Percentiles rank a stretch among this genome's conserved stretches.
Conservation (phyloP, 2,797 vertebrate genomes). For the Cygnus olor region DNA sequence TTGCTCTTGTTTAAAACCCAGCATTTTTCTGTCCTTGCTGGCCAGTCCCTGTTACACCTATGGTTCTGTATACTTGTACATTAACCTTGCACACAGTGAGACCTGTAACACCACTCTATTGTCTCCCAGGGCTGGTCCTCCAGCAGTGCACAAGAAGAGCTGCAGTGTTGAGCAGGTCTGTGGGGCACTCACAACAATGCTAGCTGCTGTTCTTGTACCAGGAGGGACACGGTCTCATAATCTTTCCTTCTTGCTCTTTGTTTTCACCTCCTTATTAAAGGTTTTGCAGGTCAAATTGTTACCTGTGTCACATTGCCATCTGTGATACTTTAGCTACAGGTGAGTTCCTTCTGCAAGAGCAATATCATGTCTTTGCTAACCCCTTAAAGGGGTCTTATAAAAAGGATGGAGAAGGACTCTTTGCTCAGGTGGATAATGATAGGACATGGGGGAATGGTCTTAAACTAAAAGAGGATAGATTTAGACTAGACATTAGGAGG, state of each 20-base stretch:
- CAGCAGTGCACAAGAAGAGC: rapidly evolving
- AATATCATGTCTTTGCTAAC: not conserved
- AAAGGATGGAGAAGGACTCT: no score
- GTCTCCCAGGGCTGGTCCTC: not conserved
- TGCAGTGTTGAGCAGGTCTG: rapidly evolving
- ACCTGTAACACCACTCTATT: rapidly evolving
- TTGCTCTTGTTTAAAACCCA: not conserved
- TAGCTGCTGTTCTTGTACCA: not conserved
- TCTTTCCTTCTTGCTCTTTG: not conserved
- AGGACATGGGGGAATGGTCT: no score
- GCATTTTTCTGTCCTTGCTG: not conserved
- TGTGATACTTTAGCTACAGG: not conserved
- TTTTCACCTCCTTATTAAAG: not conserved
- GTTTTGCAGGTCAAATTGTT: not conserved
- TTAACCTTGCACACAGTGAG: not conserved
- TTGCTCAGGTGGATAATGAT: no score
- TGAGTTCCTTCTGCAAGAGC: not conserved
- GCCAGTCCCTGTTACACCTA: not conserved
- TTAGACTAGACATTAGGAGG: no score
- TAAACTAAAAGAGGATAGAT: no score
- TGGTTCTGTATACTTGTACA: not conserved
- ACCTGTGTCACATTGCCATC: not conserved
- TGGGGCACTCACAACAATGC: not conserved
- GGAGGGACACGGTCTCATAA: rapidly evolving
- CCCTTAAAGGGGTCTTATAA: no score